Evolutionary conservation across 2,113 vertebrate genomes (phyloP), one percentile per base, ranked within the genome.

Genomic region (Chionis minor): DNA sequence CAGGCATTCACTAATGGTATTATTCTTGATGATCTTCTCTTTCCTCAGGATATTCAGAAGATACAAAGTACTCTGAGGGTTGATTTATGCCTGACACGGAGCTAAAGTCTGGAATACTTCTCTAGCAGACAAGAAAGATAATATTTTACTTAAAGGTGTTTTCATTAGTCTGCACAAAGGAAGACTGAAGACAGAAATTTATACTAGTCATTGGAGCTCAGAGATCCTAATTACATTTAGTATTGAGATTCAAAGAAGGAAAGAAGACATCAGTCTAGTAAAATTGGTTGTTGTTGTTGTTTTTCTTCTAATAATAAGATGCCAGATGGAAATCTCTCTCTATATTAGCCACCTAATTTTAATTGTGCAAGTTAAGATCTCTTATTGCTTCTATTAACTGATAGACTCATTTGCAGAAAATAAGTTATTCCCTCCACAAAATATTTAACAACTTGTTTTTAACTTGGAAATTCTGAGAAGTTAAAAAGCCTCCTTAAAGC

Each of bases 41-140:
- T 98, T 97, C 95, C 97, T 98, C 96, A 95, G 97, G 97, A 98
- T 96, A 98, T 98, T 98, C 94, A 96, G 97, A 97, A 97, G 96
- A 98, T 97, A 81, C 95, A 97, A 97, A 97, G 59, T 92, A 96
- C 97, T 98, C 95, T 94, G 96, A 98, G 84, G 90, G 95, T 97
- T 98, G 97, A 98, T 98, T 98, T 99, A 99, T 98, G 97, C 94
- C 98, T 98, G 97, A 97, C 93, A 93, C 90, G 90, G 98, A 97
- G 80, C 96, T 95, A 23, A 90, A 96, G 32, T 96, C 97, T 98
- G 95, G 96, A 97, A 95, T 93, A 69, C 81, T 94, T 78, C 93
- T 97, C 71, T 88, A 84, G 83, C 70, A 94, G 93, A 94, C 79
- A 94, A 95, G 91, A 94, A 93, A 89, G 93, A 77, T 86, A 82